Base-by-base conservation (phyloP, 2,113 vertebrate species). In the Paramormyrops kingsleyae region DNA sequence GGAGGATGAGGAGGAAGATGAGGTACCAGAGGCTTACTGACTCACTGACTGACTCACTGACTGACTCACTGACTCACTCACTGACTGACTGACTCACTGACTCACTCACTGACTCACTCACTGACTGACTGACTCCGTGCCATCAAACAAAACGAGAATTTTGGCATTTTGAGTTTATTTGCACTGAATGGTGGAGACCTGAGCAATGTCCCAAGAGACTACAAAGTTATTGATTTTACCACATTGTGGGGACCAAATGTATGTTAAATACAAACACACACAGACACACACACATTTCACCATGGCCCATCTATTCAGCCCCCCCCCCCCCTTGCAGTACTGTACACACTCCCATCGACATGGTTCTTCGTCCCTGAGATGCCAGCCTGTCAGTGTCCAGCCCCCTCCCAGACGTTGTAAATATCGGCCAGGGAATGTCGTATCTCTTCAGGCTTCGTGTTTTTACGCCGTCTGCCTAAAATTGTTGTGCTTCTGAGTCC, bases 1-100 rank as follows among this genome's bases (percentile, higher is more conserved):
- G 85, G 97, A 99, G 90, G 97, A 97, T 46, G 97, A 97, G 15
- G 97, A 98, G 56, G 97, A 98, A 95, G 98, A 90, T 94, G 92
- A 95, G 94, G 27, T 44, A 56, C 24, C 4, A 12, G 31, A 56
- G 47, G 80, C 52, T 53, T 0, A 21, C 52, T 53, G 50, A 5
- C 50, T 4, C 12, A 17, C 13, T 15, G 49, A 15, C 49, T 15
- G 12, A 50, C 12, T 50, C 46, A 9, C 46, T 47, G n/a, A 39
- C 35, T 39, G 35, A 39, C 35, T 39, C 1, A 39, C 35, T 35
- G 35, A 35, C 1, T 35, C 1, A 35, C 35, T 35, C 1, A 35
- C 35, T 39, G 1, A 39, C 35, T 39, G 35, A 39, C 35, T 39
- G 1, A 39, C 35, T 35, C 35, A 39, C 35, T 39, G 35, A 39